Evolutionary conservation across 2,888 invertebrate genomes (phyloP), one percentile per base, ranked within the genome.

Genomic region (Drosophila testacea): DNA sequence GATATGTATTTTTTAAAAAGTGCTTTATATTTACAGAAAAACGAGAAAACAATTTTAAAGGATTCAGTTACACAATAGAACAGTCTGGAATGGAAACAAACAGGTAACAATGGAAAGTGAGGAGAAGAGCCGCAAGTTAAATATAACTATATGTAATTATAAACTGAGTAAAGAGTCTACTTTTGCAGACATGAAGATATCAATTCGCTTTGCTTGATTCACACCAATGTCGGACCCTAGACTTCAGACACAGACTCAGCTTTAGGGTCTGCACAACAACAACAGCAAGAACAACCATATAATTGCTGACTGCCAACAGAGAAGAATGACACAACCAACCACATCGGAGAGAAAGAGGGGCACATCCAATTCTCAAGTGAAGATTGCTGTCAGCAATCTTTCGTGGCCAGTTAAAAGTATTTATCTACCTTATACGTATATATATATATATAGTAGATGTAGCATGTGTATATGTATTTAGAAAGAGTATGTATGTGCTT

Each of bases 301-400:
- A 82, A 78, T 80, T 72, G 80, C 78, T 57, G 69, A 73, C 56
- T 59, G 70, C 44, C 70, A 68, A 55, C 9, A 44, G 47, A 59
- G 27, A 51, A 57, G 83, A 84, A 68, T 80, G 83, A 80, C 76
- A 85, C 72, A 73, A 69, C n/a, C n/a, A 73, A 60, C 4, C 30
- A 47, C 6, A 46, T 6, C 10, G 13, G 11, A 46, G 39, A 2
- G 39, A 28, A 13, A 13, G 0, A 57, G 51, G 68, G 42, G 36
- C 27, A 1, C 51, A 47, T 69, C 52, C 70, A 54, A 71, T 75
- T 47, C 81, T 57, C 82, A 65, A 66, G 64, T 73, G 78, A 55
- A 73, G 81, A 63, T 73, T 50, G 79, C 79, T 80, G 83, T 81
- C 86, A 86, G 79, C 79, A 80, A 68, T 79, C 83, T 78, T 69